Evolutionary conservation across 2,888 invertebrate species (phyloP).

Genomic region (Ramazzottius varieornatus): DNA sequence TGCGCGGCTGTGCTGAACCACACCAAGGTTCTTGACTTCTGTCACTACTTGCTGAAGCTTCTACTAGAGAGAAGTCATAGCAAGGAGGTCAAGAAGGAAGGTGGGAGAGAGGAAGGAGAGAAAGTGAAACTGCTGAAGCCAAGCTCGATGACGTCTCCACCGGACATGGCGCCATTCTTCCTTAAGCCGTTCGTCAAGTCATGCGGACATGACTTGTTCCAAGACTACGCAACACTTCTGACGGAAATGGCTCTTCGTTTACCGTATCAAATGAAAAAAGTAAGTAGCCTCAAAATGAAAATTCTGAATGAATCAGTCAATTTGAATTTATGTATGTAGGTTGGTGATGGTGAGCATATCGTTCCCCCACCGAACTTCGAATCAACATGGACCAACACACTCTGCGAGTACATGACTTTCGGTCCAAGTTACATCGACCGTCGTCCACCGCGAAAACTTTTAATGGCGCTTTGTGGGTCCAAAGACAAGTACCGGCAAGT

Average conservation of each 20-base stretch:
- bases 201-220: conserved; percentile 61
- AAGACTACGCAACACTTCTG: conserved; percentile 69
- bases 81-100: conserved; percentile 11
- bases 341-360: not conserved
- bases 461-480: conserved; percentile 71
- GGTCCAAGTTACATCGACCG: not conserved
- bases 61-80: conserved; percentile 27
- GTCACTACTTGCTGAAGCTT: conserved; percentile 39
- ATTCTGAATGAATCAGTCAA: too few relatives aligned
- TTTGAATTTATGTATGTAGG: too few relatives aligned
- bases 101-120: conserved; percentile 19
- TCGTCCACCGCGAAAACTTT: conserved; percentile 25
- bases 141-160: conserved; percentile 48
- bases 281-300: too few relatives aligned
- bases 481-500: conserved; percentile 81
- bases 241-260: conserved; percentile 78
- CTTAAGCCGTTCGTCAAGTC: conserved; percentile 44
- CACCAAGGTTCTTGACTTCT: conserved; percentile 42
- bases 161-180: conserved; percentile 88
- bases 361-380: not conserved
- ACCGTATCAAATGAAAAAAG: conserved; percentile 67
- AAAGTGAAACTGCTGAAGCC: conserved; percentile 38
- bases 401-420: conserved; percentile 4
- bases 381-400: not conserved
- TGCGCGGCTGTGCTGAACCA: conserved; percentile 42